Conservation (phyloP, 2,888 invertebrate genomes). For the Anaspis maculata region DNA sequence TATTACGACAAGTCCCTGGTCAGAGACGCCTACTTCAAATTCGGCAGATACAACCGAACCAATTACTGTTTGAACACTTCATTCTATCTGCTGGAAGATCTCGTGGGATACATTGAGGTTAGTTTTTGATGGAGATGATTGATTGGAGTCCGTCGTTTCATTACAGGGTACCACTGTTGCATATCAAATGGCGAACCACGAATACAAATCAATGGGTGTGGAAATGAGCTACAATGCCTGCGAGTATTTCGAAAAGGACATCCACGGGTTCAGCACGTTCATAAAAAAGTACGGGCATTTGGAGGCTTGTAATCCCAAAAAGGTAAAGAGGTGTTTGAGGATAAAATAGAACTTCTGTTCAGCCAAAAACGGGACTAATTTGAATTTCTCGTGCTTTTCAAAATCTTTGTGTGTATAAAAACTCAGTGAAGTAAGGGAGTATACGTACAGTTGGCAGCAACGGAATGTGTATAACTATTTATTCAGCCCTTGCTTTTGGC, state of each 20-base stretch:
- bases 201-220: constrained; percentile 2
- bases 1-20: constrained; percentile 7
- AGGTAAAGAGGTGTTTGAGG: no score
- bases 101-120: constrained; percentile 6
- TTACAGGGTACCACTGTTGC: constrained; percentile 7
- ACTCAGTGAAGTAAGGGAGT: no score
- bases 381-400: no score
- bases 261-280: background rate
- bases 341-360: no score
- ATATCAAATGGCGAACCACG: constrained; percentile 3
- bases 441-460: no score
- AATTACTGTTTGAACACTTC: constrained; percentile 8
- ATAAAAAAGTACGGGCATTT: constrained; percentile 5
- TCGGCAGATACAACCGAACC: constrained; percentile 8
- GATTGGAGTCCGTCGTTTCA: background rate
- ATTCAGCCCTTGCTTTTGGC: no score
- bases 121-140: background rate
- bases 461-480: no score
- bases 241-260: constrained; percentile 6
- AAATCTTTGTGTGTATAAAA: no score
- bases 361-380: no score
- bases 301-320: constrained; percentile 9
- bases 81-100: constrained; percentile 7
- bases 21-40: constrained; percentile 7
- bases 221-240: constrained; percentile 9